Percentiles rank a stretch among this genome's conserved stretches.
phyloP scores from a whole-genome alignment of 2,888 invertebrate species.

The Acleris sparsana region DNA sequence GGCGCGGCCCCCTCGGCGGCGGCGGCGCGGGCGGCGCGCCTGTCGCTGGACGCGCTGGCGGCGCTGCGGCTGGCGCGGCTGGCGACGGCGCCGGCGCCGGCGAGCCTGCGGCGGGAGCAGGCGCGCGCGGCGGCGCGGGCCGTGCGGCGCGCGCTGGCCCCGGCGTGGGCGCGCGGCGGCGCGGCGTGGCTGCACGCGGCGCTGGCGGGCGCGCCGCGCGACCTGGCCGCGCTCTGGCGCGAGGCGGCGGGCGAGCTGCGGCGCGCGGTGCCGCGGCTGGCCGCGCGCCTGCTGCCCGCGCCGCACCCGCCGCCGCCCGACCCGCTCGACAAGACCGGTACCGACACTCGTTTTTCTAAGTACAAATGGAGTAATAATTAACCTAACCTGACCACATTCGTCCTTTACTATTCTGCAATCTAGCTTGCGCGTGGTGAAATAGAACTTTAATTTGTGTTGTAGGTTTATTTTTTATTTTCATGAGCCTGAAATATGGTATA shows the following conservation, averaged over 20 bases:
- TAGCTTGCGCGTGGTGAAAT: too few relatives aligned
- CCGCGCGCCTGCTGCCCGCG: constrained; percentile 47
- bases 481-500: too few relatives aligned
- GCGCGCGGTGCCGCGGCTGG: constrained; percentile 53
- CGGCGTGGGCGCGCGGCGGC: constrained; percentile 44
- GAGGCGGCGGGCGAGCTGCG: constrained; percentile 53
- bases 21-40: constrained; percentile 54
- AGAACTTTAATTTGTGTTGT: too few relatives aligned
- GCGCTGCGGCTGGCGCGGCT: constrained; percentile 54
- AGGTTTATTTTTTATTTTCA: too few relatives aligned
- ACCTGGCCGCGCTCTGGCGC: constrained; percentile 49
- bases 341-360: not conserved
- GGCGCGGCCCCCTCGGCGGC: constrained; percentile 52
- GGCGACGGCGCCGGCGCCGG: constrained; percentile 40
- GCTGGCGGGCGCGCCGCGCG: constrained; percentile 46
- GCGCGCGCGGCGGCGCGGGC: constrained; percentile 46
- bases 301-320: constrained; percentile 29
- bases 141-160: constrained; percentile 38
- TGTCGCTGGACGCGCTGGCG: constrained; percentile 48
- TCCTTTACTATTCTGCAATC: too few relatives aligned
- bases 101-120: constrained; percentile 36
- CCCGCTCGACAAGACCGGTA: constrained; percentile 37
- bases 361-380: too few relatives aligned
- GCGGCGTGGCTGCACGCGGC: constrained; percentile 52
- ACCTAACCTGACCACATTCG: too few relatives aligned